Evolutionary conservation across 2,797 vertebrate genomes (phyloP).

Genomic region (Kryptopterus vitreolus): DNA sequence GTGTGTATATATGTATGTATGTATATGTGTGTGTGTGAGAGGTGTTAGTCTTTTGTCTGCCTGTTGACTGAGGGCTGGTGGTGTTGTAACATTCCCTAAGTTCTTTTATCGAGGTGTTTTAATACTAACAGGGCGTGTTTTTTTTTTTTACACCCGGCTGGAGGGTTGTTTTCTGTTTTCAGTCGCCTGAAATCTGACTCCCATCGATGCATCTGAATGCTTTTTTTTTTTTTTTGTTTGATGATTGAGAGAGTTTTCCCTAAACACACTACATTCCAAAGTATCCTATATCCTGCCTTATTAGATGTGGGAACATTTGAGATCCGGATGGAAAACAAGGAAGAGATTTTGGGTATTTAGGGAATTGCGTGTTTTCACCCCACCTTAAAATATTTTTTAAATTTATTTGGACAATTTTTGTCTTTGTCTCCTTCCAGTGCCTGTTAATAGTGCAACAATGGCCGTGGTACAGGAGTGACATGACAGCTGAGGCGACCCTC

Average conservation of each 20-base stretch:
- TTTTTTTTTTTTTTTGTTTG: conserved; percentile 15
- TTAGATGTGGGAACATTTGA: neutral
- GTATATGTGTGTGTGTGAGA: neutral
- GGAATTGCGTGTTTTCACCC: too few relatives aligned
- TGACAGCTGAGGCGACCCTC: conserved; percentile 69
- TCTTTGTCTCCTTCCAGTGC: conserved; percentile 60
- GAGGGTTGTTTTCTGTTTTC: neutral
- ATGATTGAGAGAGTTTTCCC: conserved; percentile 24
- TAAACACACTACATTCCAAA: conserved; percentile 31
- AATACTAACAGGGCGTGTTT: neutral
- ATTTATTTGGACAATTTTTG: too few relatives aligned
- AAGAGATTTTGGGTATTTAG: neutral
- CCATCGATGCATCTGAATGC: neutral
- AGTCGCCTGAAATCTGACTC: conserved; percentile 11
- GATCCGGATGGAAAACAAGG: neutral
- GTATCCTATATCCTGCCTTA: neutral
- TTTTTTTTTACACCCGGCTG: neutral
- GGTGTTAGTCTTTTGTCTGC: conserved; percentile 13
- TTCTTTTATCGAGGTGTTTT: conserved; percentile 13
- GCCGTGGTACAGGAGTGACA: conserved; percentile 92
- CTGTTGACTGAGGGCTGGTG: neutral
- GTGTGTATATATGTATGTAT: neutral
- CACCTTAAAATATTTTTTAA: too few relatives aligned
- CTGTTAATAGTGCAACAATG: conserved; percentile 70
- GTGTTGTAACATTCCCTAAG: conserved; percentile 6